These are phyloP conservation scores for Tachina lurida DNA, from an alignment of 2,888 invertebrate genomes.

Conservation along the genomic window DNA sequence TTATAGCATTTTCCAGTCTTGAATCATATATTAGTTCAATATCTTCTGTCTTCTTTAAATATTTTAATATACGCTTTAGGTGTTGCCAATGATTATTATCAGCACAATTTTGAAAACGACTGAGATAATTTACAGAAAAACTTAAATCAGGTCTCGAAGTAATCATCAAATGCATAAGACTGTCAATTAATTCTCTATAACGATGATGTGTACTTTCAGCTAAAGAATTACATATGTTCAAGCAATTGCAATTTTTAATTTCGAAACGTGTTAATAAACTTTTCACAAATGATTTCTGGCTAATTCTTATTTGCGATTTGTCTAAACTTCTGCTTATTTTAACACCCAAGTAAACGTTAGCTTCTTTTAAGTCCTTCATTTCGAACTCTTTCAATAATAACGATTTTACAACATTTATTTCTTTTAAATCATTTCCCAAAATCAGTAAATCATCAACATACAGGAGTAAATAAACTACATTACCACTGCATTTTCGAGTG, in stretches of 20 bases:
- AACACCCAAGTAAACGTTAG: not conserved
- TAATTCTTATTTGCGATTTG: not conserved
- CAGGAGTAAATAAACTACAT: conserved; percentile 4
- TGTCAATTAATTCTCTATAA: not conserved
- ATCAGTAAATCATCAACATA: conserved; percentile 1
- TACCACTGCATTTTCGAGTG: not conserved
- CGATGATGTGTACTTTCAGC: not conserved
- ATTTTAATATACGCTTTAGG: no score
- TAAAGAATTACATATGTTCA: not conserved
- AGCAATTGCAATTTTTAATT: conserved; percentile 5
- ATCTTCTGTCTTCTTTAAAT: no score
- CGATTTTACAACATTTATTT: not conserved
- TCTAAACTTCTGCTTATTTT: not conserved
- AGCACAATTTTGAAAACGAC: conserved; percentile 6
- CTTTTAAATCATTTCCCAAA: not conserved
- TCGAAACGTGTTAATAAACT: not conserved
- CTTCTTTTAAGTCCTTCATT: no score
- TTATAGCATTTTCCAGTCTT: not conserved
- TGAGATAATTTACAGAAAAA: not conserved
- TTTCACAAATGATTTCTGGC: not conserved
- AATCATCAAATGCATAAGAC: conserved; percentile 17
- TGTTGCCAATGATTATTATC: no score
- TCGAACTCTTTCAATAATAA: no score
- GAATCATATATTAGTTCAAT: not conserved
- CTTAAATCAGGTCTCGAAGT: not conserved